These are phyloP conservation scores for Ctenodactylus gundi DNA, from an alignment of 2,113 vertebrate species.

Conservation along the genomic window DNA sequence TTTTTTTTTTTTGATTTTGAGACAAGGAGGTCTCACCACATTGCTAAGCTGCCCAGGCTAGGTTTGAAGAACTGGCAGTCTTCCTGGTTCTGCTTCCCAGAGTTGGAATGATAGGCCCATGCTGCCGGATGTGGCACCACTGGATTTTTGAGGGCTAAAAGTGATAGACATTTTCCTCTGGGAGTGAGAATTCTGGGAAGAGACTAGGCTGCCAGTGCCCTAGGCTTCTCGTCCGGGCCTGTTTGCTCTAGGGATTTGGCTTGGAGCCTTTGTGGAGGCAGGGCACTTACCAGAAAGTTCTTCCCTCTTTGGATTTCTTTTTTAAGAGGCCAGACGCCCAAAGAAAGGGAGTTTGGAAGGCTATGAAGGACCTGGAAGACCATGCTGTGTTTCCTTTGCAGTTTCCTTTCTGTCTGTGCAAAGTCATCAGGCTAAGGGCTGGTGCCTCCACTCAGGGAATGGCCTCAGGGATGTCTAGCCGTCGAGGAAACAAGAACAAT, in stretches of 20 bases:
- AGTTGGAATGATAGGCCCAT: too few relatives aligned
- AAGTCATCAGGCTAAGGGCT: not conserved
- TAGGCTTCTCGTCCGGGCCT: too few relatives aligned
- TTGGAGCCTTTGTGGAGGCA: not conserved
- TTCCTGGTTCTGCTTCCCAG: too few relatives aligned
- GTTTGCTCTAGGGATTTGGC: not conserved
- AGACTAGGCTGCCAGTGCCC: not conserved
- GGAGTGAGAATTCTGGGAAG: not conserved
- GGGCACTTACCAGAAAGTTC: not conserved
- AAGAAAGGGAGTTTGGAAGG: not conserved
- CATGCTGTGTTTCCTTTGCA: not conserved
- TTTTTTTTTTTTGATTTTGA: too few relatives aligned
- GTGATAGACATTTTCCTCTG: not conserved
- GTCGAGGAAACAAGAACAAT: not conserved
- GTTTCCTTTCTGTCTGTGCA: not conserved
- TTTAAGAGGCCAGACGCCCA: not conserved
- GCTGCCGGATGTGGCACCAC: too few relatives aligned
- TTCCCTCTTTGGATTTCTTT: not conserved
- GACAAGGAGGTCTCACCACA: too few relatives aligned
- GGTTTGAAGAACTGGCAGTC: too few relatives aligned
- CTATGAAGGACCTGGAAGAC: not conserved
- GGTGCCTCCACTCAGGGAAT: not conserved
- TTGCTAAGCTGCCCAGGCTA: too few relatives aligned
- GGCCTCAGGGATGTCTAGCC: not conserved
- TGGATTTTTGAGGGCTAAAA: not conserved